Conservation (phyloP, 2,797 vertebrate species). For the Propithecus perrieri region DNA sequence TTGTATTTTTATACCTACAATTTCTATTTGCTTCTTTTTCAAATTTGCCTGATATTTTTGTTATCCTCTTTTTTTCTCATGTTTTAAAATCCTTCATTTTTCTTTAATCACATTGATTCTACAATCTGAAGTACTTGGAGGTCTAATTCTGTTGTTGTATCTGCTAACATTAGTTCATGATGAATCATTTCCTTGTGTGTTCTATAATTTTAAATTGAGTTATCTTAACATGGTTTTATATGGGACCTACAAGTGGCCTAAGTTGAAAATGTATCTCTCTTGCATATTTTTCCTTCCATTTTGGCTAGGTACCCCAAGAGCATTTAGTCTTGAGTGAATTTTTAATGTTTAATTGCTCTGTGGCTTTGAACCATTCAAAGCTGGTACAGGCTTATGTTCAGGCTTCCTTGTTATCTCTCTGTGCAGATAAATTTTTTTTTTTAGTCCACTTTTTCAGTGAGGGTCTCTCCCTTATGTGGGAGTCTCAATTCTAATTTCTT, state of each 20-base stretch:
- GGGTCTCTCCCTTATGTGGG: not conserved
- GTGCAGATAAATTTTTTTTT: not conserved
- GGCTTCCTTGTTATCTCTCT: not conserved
- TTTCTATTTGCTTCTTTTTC: constrained; percentile 33
- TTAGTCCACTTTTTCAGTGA: not conserved
- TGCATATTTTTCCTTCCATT: not conserved
- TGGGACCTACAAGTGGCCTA: not conserved
- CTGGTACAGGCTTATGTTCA: not conserved
- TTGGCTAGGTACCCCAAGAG: not conserved
- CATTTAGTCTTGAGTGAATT: not conserved
- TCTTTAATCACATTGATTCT: not conserved
- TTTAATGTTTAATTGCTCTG: constrained; percentile 16
- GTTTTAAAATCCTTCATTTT: constrained; percentile 7
- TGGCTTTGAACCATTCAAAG: not conserved
- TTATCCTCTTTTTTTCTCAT: not conserved
- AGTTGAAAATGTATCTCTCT: not conserved
- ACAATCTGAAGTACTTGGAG: not conserved
- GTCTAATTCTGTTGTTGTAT: not conserved
- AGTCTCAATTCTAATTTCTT: not conserved
- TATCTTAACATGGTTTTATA: not conserved
- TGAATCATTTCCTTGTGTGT: not conserved
- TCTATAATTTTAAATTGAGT: not conserved
- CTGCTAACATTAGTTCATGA: not conserved
- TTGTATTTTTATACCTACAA: not conserved
- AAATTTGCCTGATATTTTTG: constrained; percentile 6